Base-by-base conservation (phyloP, 35 echinoderm and acorn worm species). In the Stichopus chloronotus region DNA sequence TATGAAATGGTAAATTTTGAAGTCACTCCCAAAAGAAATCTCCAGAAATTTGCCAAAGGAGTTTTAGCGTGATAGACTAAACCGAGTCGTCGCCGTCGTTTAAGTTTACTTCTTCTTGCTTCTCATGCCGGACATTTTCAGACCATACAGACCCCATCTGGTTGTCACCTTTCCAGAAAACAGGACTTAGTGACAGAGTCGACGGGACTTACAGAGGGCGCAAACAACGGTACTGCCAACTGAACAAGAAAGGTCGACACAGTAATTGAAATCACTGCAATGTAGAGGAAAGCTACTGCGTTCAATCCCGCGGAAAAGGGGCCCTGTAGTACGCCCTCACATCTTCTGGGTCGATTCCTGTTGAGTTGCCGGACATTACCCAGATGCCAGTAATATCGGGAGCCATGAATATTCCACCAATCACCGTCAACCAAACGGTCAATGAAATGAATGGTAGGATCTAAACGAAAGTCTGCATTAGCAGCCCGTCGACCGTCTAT, bases 151-250 rank as follows among this genome's bases (percentile, higher is more conserved):
- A 43, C 30, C 30, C 30, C 30, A 43, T 43, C 30, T 43, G 3
- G 30, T 43, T 43, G 0, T 43, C 30, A 43, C 3, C 30, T 43
- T 43, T 43, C 30, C 30, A 55, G 21, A 85, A 19, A 4, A 85
- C 82, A 8, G 82, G 82, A 85, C 82, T 85, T 9, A 59, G 14
- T 58, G 58, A 85, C 57, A 22, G 9, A 22, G n/a, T 85, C 82
- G 82, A 85, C 55, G 8, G 9, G 25, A 16, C 17, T n/a, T 20
- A 7, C 69, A 85, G 12, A 9, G 56, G 17, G 55, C 54, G n/a
- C 19, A 85, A 58, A 17, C 4, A 85, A 11, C 58, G 54, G 21
- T 20, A 16, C 19, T 23, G 24, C 55, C 55, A 85, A 19, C 5
- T 12, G 55, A 85, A 58, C 17, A 55, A 85, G 7, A 53, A 85